Conservation (phyloP, 2,888 invertebrate species). For the Drosophila multiciliata region DNA sequence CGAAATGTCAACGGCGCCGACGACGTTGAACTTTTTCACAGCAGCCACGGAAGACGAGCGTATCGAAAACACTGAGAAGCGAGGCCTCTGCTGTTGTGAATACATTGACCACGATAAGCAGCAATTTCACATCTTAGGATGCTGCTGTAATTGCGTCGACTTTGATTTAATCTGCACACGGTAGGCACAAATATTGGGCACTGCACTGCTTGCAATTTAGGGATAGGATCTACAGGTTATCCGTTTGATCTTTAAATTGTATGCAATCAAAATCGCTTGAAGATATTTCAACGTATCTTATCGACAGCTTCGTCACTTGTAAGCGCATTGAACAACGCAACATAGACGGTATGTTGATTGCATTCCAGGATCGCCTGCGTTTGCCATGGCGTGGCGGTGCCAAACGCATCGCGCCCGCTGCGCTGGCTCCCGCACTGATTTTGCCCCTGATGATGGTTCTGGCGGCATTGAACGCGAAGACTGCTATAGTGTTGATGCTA, state of each 20-base stretch:
- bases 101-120: slow-evolving; percentile 86
- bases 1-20: slow-evolving; percentile 20
- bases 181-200: slow-evolving; percentile 73
- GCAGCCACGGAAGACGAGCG: slow-evolving; percentile 37
- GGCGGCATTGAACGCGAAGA: slow-evolving; percentile 85
- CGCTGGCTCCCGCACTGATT: slow-evolving; percentile 85
- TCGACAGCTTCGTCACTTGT: slow-evolving; percentile 69
- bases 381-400: slow-evolving; percentile 88
- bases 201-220: not conserved
- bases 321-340: slow-evolving; percentile 60
- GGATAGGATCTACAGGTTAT: not conserved
- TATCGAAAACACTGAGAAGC: slow-evolving; percentile 11
- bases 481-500: slow-evolving; percentile 80
- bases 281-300: not conserved
- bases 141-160: slow-evolving; percentile 87
- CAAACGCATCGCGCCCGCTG: slow-evolving; percentile 86
- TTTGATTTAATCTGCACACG: slow-evolving; percentile 87
- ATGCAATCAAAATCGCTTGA: not conserved
- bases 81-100: slow-evolving; percentile 87
- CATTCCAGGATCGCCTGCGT: slow-evolving; percentile 86
- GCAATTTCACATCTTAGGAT: slow-evolving; percentile 86
- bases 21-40: slow-evolving; percentile 37
- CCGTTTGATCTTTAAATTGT: slow-evolving; percentile 1
- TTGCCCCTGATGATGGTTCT: slow-evolving; percentile 85
- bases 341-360: slow-evolving; percentile 84